Evolutionary conservation across 2,797 vertebrate species (phyloP).

Genomic region (Phrynocephalus forsythii): DNA sequence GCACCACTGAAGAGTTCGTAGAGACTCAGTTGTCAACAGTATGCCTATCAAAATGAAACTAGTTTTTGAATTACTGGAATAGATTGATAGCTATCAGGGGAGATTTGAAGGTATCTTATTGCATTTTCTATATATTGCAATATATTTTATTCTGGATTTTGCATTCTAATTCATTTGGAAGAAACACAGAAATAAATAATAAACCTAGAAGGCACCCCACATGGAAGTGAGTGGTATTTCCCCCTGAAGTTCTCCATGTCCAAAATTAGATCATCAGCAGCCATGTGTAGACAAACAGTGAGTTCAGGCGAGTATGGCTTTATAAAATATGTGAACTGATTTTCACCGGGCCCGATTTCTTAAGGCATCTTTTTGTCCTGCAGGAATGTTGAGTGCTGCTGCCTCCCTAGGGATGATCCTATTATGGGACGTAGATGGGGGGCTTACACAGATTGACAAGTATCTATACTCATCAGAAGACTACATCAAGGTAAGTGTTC

Average conservation of each 20-base stretch:
- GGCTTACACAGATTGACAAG: constrained; percentile 98
- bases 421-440: constrained; percentile 97
- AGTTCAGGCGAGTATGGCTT: background rate
- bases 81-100: background rate
- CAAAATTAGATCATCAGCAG: background rate
- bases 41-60: background rate
- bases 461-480: constrained; percentile 98
- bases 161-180: background rate
- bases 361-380: constrained; percentile 23
- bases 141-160: background rate
- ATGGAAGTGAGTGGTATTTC: too few species aligned
- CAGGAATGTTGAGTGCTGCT: constrained; percentile 97
- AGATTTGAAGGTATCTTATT: background rate
- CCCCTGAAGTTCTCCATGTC: too few species aligned
- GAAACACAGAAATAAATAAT: too few species aligned
- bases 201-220: too few species aligned
- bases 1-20: background rate
- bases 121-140: too few species aligned
- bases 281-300: too few species aligned
- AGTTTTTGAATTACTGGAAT: background rate
- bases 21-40: too few species aligned
- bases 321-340: background rate
- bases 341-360: background rate
- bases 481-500: constrained; percentile 91
- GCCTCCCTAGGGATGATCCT: constrained; percentile 96